Evolutionary conservation across 2,888 invertebrate genomes (phyloP), one percentile per base, ranked within the genome.

Genomic region (Biston betularia): DNA sequence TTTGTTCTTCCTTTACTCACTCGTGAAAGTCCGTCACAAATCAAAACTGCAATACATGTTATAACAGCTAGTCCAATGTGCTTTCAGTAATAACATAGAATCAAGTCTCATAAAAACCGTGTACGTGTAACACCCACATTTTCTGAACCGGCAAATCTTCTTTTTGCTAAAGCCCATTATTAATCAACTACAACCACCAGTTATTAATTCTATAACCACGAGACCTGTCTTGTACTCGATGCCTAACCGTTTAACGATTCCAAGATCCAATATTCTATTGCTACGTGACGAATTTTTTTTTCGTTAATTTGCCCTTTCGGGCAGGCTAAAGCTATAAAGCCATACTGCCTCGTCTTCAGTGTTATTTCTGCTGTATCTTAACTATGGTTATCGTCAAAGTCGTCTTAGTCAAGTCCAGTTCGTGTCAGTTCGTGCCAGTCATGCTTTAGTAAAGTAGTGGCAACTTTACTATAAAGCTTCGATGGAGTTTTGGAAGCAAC

Each of bases 121-220:
- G 67, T 67, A 58, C 62, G n/a, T 40, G 58, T 50, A 50, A 63
- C 54, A 46, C 62, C 58, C 58, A 68, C 59, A 35, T 52, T 63
- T 58, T 59, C 54, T n/a, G 64, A 73, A 72, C 71, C 56, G 63
- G 75, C 68, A 50, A 49, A 58, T 71, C 73, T 66, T 74, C 72
- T 73, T 80, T 75, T 75, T 74, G 57, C 75, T 69, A 65, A 66
- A 67, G 72, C 67, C 68, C 52, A 70, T 69, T 59, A 75, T 77
- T 71, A 73, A 76, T 79, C 74, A 79, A 75, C 63, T 65, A 59
- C 68, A 75, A 77, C 67, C 63, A 64, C 63, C 42, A 63, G 67
- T 70, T 73, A 70, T 64, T 61, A 62, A 61, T 48, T 55, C 50
- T 38, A 14, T 58, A 63, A 55, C 54, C 45, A 54, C 49, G 49